These are phyloP conservation scores for Himalopsyche phryganea DNA, from an alignment of 1,140 invertebrate species.

Conservation along the genomic window DNA sequence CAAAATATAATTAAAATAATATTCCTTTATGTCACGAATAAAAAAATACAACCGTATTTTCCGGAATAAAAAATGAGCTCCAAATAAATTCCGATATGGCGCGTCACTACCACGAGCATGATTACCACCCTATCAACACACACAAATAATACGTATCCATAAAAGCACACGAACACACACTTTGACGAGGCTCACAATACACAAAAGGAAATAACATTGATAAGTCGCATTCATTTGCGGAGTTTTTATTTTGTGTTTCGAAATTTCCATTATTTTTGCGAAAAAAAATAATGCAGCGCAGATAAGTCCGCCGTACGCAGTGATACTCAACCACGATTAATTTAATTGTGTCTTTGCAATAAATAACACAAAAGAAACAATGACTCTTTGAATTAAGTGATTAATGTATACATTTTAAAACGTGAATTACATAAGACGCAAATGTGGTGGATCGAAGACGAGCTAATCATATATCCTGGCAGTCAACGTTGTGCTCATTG, in stretches of 20 bases:
- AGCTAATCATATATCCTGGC: too few species aligned
- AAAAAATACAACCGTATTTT: too few species aligned
- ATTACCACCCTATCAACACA: neutral
- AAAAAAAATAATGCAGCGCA: slow-evolving; percentile 33
- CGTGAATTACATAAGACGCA: too few species aligned
- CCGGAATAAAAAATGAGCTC: slow-evolving; percentile 27
- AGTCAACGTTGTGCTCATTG: too few species aligned
- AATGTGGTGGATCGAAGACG: too few species aligned
- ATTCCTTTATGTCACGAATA: too few species aligned
- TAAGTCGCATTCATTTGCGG: slow-evolving; percentile 35
- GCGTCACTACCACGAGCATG: slow-evolving; percentile 1
- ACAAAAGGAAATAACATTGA: slow-evolving; percentile 35
- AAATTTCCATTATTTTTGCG: slow-evolving; percentile 35
- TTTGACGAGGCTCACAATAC: slow-evolving; percentile 13
- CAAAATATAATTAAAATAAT: too few species aligned
- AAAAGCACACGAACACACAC: neutral
- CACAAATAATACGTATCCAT: neutral
- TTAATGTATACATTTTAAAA: too few species aligned
- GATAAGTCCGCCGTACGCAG: slow-evolving; percentile 25
- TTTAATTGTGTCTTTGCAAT: too few species aligned
- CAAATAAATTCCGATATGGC: slow-evolving; percentile 29
- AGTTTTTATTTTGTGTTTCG: slow-evolving; percentile 32
- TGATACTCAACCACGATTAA: too few species aligned
- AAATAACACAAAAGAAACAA: too few species aligned
- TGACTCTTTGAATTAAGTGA: too few species aligned